A percentile compares a stretch with the other conserved stretches of the same genome.
Conservation (phyloP, 2,113 vertebrate genomes). For the Campylomormyrus numenius region DNA sequence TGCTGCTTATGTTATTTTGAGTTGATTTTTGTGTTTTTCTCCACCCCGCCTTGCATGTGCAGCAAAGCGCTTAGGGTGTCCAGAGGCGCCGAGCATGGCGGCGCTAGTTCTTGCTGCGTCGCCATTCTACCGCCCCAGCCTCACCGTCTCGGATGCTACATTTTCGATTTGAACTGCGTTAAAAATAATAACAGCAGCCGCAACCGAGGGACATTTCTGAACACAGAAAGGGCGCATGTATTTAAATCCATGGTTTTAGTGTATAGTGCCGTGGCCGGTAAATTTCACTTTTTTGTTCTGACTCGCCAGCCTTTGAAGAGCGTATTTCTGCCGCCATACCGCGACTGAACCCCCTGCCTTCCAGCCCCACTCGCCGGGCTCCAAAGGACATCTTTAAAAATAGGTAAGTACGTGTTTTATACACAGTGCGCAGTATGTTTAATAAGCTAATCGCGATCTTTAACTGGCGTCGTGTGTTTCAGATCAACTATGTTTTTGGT, state of each 20-base stretch:
- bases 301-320: constrained; percentile 33
- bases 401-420: constrained; percentile 7
- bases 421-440: background rate
- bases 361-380: background rate
- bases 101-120: constrained; percentile 46
- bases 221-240: background rate
- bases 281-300: background rate
- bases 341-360: constrained; percentile 21
- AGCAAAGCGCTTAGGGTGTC: constrained; percentile 24
- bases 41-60: constrained; percentile 5
- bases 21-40: constrained; percentile 32
- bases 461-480: background rate
- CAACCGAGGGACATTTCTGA: background rate
- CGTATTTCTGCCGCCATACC: constrained; percentile 39
- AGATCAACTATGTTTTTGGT: background rate
- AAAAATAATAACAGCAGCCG: background rate
- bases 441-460: background rate
- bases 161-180: constrained; percentile 26
- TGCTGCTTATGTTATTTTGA: constrained; percentile 34
- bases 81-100: constrained; percentile 63
- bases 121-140: constrained; percentile 54
- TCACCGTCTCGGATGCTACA: constrained; percentile 41
- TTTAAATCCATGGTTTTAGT: background rate
- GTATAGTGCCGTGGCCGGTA: background rate
- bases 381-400: background rate